Percentiles rank a stretch among this genome's conserved stretches.
phyloP scores from a whole-genome alignment of 2,113 vertebrate genomes.

The Urocynchramus pylzowi region DNA sequence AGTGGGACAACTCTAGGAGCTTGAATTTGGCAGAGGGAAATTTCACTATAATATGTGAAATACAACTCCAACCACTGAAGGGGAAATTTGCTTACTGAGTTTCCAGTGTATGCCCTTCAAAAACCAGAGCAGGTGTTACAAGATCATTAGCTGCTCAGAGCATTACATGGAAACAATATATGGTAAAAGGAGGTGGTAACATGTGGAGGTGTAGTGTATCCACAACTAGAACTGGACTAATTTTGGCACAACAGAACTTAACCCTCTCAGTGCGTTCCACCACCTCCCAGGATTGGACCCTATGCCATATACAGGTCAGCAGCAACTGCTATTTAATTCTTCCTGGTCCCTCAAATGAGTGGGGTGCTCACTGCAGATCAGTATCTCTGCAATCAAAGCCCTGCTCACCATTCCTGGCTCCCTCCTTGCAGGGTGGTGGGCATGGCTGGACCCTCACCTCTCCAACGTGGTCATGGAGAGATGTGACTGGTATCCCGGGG shows the following conservation, averaged over 20 bases:
- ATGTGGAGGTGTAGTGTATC: not conserved
- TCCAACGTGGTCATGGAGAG: rapidly evolving
- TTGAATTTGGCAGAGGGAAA: not conserved
- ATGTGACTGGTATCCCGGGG: not conserved
- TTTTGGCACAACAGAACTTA: not conserved
- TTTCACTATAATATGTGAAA: not conserved
- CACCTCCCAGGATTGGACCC: not conserved
- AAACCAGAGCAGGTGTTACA: not conserved
- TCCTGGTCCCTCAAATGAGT: not conserved
- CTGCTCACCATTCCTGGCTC: not conserved
- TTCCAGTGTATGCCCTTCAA: not conserved
- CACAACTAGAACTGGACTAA: too few species aligned
- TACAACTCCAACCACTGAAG: not conserved
- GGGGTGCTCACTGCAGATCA: not conserved
- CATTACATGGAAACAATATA: not conserved
- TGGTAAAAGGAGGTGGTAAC: not conserved
- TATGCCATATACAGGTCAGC: not conserved
- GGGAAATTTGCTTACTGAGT: not conserved
- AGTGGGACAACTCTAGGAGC: not conserved
- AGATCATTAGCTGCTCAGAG: not conserved
- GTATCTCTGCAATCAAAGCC: not conserved
- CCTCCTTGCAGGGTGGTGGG: too few species aligned
- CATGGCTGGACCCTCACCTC: not conserved
- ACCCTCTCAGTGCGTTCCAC: not conserved
- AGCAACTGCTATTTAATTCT: not conserved